Percentiles rank a stretch among this genome's conserved stretches.
phyloP scores from a whole-genome alignment of 2,113 vertebrate species.

The Saguinus midas region DNA sequence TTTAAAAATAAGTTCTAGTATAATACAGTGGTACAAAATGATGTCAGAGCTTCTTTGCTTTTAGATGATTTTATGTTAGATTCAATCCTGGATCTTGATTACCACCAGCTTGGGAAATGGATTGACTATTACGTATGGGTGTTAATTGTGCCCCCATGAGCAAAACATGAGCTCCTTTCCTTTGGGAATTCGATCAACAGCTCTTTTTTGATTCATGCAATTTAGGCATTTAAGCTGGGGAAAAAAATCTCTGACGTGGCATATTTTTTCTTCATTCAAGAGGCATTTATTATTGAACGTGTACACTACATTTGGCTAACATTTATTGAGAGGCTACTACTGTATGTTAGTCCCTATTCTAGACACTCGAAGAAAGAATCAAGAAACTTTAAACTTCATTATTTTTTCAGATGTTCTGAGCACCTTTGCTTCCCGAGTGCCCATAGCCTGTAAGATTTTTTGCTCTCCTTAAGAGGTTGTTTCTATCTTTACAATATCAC shows the following conservation, averaged over 20 bases:
- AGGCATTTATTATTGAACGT: slow-evolving; percentile 48
- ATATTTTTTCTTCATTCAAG: background rate
- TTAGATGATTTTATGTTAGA: background rate
- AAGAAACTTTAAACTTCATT: slow-evolving; percentile 46
- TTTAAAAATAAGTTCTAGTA: background rate
- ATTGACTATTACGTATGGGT: background rate
- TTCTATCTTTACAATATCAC: background rate
- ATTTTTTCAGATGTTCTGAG: slow-evolving; percentile 25
- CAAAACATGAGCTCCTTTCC: background rate
- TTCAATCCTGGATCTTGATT: slow-evolving; percentile 5
- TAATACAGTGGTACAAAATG: background rate
- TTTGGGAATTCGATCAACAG: slow-evolving; percentile 6
- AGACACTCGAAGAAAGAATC: background rate
- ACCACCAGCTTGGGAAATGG: background rate
- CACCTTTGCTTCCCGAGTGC: background rate
- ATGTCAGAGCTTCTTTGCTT: background rate
- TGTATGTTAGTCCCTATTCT: background rate
- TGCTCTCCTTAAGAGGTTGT: background rate
- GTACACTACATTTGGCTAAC: background rate
- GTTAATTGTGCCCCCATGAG: background rate
- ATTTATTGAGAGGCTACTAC: background rate
- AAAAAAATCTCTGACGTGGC: background rate
- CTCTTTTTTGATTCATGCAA: background rate
- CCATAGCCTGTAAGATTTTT: background rate
- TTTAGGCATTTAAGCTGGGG: slow-evolving; percentile 23